Conservation (phyloP, 2,113 vertebrate genomes). For the Leucoraja erinaceus region DNA sequence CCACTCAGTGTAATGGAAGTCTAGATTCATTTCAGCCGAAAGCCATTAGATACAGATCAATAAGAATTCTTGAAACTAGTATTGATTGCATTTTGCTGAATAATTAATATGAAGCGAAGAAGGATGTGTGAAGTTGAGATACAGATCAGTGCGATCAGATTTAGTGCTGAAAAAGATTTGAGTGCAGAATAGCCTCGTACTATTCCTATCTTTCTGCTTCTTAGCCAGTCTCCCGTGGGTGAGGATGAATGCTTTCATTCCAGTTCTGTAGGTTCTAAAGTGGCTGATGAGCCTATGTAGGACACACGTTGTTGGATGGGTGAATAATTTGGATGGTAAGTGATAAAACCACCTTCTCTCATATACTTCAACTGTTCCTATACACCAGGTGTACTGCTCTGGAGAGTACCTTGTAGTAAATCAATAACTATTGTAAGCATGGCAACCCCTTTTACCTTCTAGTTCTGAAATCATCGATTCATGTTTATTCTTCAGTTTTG, state of each 20-base stretch:
- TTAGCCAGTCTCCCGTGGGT: no score
- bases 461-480: constrained; percentile 96
- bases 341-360: not conserved
- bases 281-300: no score
- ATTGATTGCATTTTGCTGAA: not conserved
- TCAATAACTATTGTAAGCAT: not conserved
- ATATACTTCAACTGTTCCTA: not conserved
- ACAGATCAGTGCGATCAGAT: not conserved
- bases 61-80: not conserved
- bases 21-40: not conserved
- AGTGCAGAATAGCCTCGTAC: not conserved
- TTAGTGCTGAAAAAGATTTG: not conserved
- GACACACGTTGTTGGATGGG: no score
- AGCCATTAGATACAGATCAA: not conserved
- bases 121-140: not conserved
- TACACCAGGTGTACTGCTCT: not conserved
- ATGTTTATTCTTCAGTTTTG: constrained; percentile 86
- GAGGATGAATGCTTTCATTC: no score
- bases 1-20: not conserved
- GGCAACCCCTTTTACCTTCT: constrained; percentile 62
- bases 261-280: no score
- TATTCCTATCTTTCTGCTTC: no score
- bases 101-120: not conserved
- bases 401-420: not conserved
- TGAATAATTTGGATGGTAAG: not conserved